Base-by-base conservation (phyloP, 2,113 vertebrate species). In the Procavia capensis region DNA sequence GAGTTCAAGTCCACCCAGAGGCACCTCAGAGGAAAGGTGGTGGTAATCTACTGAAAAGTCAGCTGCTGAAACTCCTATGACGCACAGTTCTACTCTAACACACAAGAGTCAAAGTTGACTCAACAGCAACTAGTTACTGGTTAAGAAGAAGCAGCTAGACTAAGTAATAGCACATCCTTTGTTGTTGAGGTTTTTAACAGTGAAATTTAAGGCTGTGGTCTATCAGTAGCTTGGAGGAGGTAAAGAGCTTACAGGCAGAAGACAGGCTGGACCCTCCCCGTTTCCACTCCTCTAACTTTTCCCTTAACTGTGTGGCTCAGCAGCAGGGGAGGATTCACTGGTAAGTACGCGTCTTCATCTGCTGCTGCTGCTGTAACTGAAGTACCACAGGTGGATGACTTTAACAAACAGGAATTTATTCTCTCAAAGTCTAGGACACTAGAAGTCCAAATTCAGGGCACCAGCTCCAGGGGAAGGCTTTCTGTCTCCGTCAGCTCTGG, bases 201-300 rank as follows among this genome's bases (percentile, higher is more conserved):
- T n/a, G 76, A 72, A 34, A 22, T 27, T 43, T 2, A 36, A 27
- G 34, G 24, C 22, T 41, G 19, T 41, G 68, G 78, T 4, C 34
- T 8, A 11, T 34, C 36, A 5, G 57, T 8, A 22, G 34, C 61
- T 27, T 66, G 9, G 82, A 63, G 22, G 66, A 68, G 2, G 5
- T 5, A 0, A 50, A 79, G 17, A 41, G 13, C 76, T 59, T 9
- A 6, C 41, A 41, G 64, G 9, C 0, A 0, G 43, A 47, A 54
- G 17, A 45, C 7, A 22, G 20, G n/a, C 17, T 5, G 57, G 63
- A n/a, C 27, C 34, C 0, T n/a, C 22, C 20, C 41, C 1, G 4
- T 47, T 59, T 61, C 74, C n/a, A 9, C 22, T 4, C 0, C 3
- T 4, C 25, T 25, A 80, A 13, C 54, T 20, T 14, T 66, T 66